Evolutionary conservation across 1,140 invertebrate species (phyloP).

Genomic region (Drosophila orosa): DNA sequence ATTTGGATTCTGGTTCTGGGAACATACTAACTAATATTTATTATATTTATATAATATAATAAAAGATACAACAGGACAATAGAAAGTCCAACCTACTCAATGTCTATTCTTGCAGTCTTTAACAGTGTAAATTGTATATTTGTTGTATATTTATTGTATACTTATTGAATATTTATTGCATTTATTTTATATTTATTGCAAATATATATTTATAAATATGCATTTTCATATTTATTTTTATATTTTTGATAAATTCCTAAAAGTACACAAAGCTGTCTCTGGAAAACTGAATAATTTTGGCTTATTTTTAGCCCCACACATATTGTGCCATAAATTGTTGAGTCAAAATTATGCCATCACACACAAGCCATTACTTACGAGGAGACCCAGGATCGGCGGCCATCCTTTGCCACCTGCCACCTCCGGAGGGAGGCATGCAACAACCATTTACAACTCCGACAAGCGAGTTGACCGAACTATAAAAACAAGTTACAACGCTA

Average conservation of each 20-base stretch:
- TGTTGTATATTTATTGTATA: no score
- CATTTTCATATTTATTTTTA: no score
- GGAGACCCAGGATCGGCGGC: slow-evolving; percentile 3
- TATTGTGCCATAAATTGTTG: neutral
- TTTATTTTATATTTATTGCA: no score
- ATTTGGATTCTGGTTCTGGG: no score
- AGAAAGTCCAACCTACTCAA: no score
- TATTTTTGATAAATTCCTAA: neutral
- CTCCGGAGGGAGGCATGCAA: slow-evolving; percentile 18
- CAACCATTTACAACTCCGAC: slow-evolving; percentile 37
- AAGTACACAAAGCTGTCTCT: no score
- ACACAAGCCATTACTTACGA: slow-evolving; percentile 15
- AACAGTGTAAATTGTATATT: no score
- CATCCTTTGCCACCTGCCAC: neutral
- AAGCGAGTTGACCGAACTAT: slow-evolving; percentile 26
- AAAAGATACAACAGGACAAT: no score
- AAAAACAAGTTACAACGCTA: slow-evolving; percentile 45
- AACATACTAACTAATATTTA: no score
- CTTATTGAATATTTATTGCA: no score
- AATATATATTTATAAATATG: neutral
- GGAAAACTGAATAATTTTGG: neutral
- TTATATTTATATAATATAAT: no score
- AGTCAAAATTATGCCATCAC: slow-evolving; percentile 24
- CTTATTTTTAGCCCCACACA: neutral
- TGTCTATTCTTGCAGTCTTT: no score